These are phyloP conservation scores for Copsychus sechellarum DNA, from an alignment of 2,113 vertebrate species.

Conservation along the genomic window DNA sequence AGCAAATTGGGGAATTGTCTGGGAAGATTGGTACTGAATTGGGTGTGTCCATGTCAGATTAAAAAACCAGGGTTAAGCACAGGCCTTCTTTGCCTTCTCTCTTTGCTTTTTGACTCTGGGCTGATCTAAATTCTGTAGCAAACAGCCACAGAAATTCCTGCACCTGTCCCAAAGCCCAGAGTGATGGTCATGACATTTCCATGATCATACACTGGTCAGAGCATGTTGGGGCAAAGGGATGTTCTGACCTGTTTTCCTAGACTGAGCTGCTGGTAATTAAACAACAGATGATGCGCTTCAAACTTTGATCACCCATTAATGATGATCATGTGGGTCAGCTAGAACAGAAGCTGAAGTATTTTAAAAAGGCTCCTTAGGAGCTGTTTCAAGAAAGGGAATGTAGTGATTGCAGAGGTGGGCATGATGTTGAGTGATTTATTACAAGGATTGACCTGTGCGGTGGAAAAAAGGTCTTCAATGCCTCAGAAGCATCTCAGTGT, in stretches of 20 bases:
- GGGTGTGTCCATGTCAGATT: background rate
- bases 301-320: background rate
- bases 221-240: background rate
- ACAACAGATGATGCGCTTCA: background rate
- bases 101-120: background rate
- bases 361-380: background rate
- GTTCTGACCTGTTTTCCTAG: background rate
- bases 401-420: fast-evolving
- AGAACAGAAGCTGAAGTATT: background rate
- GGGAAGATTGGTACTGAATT: background rate
- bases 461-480: background rate
- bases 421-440: fast-evolving
- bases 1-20: background rate
- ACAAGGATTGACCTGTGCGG: fast-evolving
- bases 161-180: background rate
- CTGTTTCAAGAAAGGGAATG: fast-evolving
- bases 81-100: background rate
- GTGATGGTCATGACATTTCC: fast-evolving
- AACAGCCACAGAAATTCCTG: background rate
- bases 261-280: background rate
- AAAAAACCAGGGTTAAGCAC: background rate
- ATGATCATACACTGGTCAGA: background rate
- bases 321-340: background rate
- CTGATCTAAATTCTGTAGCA: background rate
- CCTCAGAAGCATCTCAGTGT: background rate